Evolutionary conservation across 2,888 invertebrate species (phyloP), one percentile per base, ranked within the genome.

Genomic region (Eristalis pertinax): DNA sequence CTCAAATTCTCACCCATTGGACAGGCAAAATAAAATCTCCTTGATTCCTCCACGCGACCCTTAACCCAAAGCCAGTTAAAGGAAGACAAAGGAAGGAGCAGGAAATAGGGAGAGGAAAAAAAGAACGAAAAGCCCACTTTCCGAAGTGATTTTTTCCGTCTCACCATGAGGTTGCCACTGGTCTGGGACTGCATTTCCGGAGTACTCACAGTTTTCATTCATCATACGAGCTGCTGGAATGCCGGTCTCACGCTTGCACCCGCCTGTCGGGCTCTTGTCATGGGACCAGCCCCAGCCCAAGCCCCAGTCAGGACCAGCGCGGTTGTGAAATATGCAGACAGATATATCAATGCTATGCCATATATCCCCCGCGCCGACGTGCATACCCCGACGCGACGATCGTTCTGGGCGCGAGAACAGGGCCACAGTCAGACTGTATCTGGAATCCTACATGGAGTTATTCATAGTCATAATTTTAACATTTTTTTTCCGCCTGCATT

Each of bases 201-300:
- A 73, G 64, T 64, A 69, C 62, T 81, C 64, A 77, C 69, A 77
- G 60, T 81, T 81, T 77, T 69, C 81, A 81, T 85, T 81, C 85
- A 85, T 85, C 81, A 81, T 77, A 73, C 64, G 77, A 77, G 73
- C 69, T 73, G 43, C 50, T 73, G 73, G 60, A 77, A 77, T 83
- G 62, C 67, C 38, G 56, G 24, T 68, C 63, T 77, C 72, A 63
- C 77, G 72, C 35, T 64, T 64, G 72, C 62, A 38, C 43, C 64
- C 41, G 41, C 56, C 50, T 73, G 29, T 38, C 22, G 81, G 58
- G 81, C 35, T 60, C 69, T 60, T 81, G 81, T 68, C 73, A 77
- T 58, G 41, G 26, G 38, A 85, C 43, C 67, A n/a, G n/a, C n/a
- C n/a, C n/a, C n/a, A n/a, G n/a, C n/a, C n/a, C n/a, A n/a, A n/a